Evolutionary conservation across 1,140 invertebrate species (phyloP).

Genomic region (Drosophila albomicans): DNA sequence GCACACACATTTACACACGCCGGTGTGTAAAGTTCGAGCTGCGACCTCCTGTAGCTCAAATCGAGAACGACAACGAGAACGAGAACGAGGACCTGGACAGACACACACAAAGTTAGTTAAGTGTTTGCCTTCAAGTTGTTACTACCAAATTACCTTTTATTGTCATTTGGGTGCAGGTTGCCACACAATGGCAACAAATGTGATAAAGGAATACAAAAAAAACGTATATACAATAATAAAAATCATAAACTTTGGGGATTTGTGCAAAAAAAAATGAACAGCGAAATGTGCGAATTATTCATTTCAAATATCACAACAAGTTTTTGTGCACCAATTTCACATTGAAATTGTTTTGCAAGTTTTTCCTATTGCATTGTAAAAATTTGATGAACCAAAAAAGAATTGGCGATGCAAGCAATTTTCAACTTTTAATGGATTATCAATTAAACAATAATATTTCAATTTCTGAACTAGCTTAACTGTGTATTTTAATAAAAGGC

Average conservation of each 20-base stretch:
- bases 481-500: background rate
- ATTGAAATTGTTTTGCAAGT: conserved; percentile 3
- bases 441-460: conserved; percentile 28
- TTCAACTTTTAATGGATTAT: conserved; percentile 7
- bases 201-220: conserved; percentile 29
- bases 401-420: conserved; percentile 2
- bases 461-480: background rate
- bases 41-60: conserved; percentile 18
- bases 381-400: background rate
- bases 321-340: conserved; percentile 11
- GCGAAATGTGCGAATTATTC: conserved; percentile 33
- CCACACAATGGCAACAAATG: conserved; percentile 31
- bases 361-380: background rate
- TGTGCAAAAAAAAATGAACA: conserved; percentile 20
- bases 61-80: conserved; percentile 18
- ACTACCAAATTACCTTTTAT: conserved; percentile 79
- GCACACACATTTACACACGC: background rate
- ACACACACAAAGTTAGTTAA: conserved; percentile 66
- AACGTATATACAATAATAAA: conserved; percentile 10
- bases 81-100: conserved; percentile 10
- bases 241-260: conserved; percentile 23
- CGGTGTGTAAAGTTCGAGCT: conserved; percentile 17
- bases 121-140: conserved; percentile 77
- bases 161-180: conserved; percentile 52
- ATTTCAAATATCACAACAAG: conserved; percentile 3